phyloP scores from a whole-genome alignment of 2,888 invertebrate species.

The Malthinus seriepunctatus region DNA sequence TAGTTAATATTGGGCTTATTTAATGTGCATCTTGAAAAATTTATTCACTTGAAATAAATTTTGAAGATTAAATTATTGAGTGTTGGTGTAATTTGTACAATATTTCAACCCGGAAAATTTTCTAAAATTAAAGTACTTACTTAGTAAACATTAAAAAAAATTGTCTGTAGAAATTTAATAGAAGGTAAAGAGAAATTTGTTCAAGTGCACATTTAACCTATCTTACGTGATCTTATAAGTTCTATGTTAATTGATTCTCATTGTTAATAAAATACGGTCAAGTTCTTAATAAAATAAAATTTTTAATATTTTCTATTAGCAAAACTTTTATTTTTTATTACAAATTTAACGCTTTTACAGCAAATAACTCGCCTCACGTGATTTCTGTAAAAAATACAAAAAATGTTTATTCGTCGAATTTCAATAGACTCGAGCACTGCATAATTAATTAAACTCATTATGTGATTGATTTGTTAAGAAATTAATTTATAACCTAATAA shows the following conservation, averaged over 20 bases:
- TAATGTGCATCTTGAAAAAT: too few relatives aligned
- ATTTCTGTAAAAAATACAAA: background rate
- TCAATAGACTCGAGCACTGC: background rate
- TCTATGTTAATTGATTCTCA: background rate
- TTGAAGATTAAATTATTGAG: too few relatives aligned
- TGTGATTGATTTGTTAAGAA: background rate
- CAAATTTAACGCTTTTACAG: background rate
- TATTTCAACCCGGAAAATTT: background rate
- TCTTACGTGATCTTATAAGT: background rate
- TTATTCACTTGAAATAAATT: too few relatives aligned
- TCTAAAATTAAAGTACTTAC: background rate
- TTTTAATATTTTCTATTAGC: background rate
- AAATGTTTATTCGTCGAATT: constrained; percentile 3
- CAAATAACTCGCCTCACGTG: background rate
- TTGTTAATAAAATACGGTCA: constrained; percentile 3
- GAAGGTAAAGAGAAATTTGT: constrained; percentile 4
- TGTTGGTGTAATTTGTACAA: too few relatives aligned
- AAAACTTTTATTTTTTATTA: background rate
- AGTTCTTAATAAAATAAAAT: background rate
- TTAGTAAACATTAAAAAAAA: background rate
- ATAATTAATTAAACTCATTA: background rate
- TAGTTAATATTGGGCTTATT: too few relatives aligned
- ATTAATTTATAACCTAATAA: constrained; percentile 8
- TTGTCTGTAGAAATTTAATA: constrained; percentile 3
- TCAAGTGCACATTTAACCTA: background rate